Conservation (phyloP, 30 jellyfish, hydroid and myxozoan species). For the Mastigias papua region DNA sequence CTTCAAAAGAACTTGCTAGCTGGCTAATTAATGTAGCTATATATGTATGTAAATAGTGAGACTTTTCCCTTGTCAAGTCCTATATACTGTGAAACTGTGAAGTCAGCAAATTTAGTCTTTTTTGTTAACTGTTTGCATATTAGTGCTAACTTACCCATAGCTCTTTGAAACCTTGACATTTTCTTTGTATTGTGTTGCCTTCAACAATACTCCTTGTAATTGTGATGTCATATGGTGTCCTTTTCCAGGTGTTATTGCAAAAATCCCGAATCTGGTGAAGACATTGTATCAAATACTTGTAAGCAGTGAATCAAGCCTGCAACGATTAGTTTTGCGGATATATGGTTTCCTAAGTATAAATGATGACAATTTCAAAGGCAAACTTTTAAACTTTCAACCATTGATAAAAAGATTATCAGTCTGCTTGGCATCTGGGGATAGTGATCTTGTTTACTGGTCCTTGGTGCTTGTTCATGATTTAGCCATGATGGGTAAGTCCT, state of each 20-base stretch:
- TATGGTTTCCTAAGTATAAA: constrained; percentile 75
- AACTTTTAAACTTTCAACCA: constrained; percentile 66
- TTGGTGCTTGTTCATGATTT: constrained; percentile 86
- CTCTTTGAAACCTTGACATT: neutral
- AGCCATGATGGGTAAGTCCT: constrained; percentile 79
- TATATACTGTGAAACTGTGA: too few relatives aligned
- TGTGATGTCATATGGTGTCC: neutral
- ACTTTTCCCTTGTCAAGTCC: too few relatives aligned
- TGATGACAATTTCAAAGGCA: constrained; percentile 63
- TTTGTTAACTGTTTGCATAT: too few relatives aligned
- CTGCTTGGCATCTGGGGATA: constrained; percentile 86
- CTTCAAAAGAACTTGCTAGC: too few relatives aligned
- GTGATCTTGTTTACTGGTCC: constrained; percentile 84
- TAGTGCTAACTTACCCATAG: neutral
- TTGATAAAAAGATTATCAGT: constrained; percentile 76
- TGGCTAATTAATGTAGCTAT: too few relatives aligned
- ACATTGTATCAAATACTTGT: constrained; percentile 73
- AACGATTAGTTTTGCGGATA: constrained; percentile 77
- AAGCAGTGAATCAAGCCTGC: constrained; percentile 82
- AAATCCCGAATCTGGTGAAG: constrained; percentile 80
- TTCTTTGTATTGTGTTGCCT: neutral
- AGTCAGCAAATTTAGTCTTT: neutral
- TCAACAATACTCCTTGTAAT: neutral
- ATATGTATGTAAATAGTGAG: too few relatives aligned
- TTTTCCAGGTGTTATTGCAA: constrained; percentile 52